Evolutionary conservation across 2,888 invertebrate species (phyloP), one percentile per base, ranked within the genome.

Genomic region (Xanthostigma xanthostigma): DNA sequence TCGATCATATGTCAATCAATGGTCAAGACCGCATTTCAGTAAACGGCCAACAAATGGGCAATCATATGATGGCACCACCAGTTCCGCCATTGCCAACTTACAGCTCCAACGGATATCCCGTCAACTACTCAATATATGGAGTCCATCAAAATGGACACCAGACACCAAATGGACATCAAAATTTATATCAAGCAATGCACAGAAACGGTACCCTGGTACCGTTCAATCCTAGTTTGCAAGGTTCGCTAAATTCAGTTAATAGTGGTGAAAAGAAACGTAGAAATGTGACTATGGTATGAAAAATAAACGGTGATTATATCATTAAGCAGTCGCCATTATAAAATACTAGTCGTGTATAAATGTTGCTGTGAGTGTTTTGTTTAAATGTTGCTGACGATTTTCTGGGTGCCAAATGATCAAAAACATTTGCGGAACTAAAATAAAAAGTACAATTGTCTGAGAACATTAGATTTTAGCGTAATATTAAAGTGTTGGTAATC

Each of bases 221-320:
- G 34, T 74, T 72, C 58, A 73, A 70, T 58, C 65, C 70, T 6
- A 74, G 71, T 58, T 60, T 73, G 42, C 74, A 74, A 56, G 75
- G 75, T 9, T 74, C 74, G 2, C 62, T 75, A 59, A 73, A 68
- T 53, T 75, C 75, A 2, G 74, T 76, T 36, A 74, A 73, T 56
- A 71, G 71, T 53, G 71, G 70, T 11, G 71, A 71, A 52, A 72
- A 73, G 58, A 74, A 74, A 58, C 65, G 74, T 54, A 60, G 77
- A 43, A 77, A 76, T 59, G 73, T 77, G 36, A 77, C 77, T 40
- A 76, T 76, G 75, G 77, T 77, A 52, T 76, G 67, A 69, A 27
- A 27, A 27, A 27, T 27, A 27, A 27, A 27, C 27, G 27, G 27
- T 27, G 27, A 27, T 27, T 27, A 27, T 27, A 27, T 27, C 27